Conservation (phyloP, 1,140 invertebrate genomes). For the Helicoverpa zea region DNA sequence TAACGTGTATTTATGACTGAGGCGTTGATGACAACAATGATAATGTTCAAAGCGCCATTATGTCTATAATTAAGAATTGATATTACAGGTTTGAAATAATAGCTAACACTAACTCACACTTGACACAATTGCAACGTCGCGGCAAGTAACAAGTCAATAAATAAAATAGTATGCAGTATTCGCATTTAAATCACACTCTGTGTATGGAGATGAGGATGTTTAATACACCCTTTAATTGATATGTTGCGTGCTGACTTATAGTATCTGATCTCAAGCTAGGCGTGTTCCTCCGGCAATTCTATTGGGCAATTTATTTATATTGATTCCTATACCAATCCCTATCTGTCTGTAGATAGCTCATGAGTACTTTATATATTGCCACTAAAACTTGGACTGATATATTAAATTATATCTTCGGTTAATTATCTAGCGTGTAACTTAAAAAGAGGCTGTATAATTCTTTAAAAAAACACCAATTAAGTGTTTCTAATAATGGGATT, state of each 20-base stretch:
- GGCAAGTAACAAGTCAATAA: constrained; percentile 56
- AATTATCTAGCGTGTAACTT: constrained; percentile 10
- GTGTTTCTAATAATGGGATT: too few species aligned
- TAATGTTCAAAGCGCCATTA: not conserved
- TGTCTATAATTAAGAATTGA: constrained; percentile 30
- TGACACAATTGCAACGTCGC: constrained; percentile 41
- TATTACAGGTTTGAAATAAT: constrained; percentile 22
- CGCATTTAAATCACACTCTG: constrained; percentile 70
- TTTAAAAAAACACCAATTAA: too few species aligned
- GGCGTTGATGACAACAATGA: constrained; percentile 10
- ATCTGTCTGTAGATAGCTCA: constrained; percentile 72
- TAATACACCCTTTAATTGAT: constrained; percentile 82
- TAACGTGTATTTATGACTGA: too few species aligned
- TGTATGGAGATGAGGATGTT: constrained; percentile 68
- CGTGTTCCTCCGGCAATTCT: constrained; percentile 77
- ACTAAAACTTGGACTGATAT: constrained; percentile 68
- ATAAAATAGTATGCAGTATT: constrained; percentile 58
- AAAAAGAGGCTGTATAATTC: too few species aligned
- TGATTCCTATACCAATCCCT: constrained; percentile 81
- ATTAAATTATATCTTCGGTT: constrained; percentile 55
- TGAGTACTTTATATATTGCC: constrained; percentile 75
- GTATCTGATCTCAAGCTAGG: constrained; percentile 71
- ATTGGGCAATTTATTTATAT: constrained; percentile 85
- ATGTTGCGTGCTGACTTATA: constrained; percentile 82
- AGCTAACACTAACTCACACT: constrained; percentile 39